Base-by-base conservation (phyloP, 1,140 invertebrate genomes). In the Calephelis nemesis region DNA sequence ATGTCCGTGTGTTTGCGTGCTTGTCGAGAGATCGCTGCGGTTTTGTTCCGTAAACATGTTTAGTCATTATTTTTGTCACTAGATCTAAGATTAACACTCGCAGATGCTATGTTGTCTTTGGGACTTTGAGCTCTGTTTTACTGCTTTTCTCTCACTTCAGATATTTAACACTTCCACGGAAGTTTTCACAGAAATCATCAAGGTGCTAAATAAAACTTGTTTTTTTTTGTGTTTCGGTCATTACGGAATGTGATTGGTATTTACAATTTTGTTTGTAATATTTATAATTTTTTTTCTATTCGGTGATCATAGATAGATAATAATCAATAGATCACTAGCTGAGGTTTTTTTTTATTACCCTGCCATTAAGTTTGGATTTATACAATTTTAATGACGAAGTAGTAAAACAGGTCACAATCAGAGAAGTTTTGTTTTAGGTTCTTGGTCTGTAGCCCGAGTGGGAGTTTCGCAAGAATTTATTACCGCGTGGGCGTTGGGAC, bases 51-150 rank as follows among this genome's bases (percentile, higher is more conserved):
- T 45, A 7, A 45, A 15, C 9, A 47, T 63, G 42, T 45, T 30
- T 54, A 54, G 50, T 54, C 50, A 19, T 54, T 54, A 54, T 30
- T 54, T 54, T 54, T 19, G 50, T 54, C 50, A 54, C 50, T 54
- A 54, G 50, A 54, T 54, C 15, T 54, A 54, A 54, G 50, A 15
- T 54, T 54, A n/a, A 54, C 13, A 54, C 50, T 54, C 50, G 50
- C 50, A 54, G 50, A 54, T 54, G 50, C 50, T 54, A 54, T 19
- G 50, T n/a, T 54, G 50, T 54, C 50, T 54, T 19, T 50, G 49
- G 50, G 13, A 19, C 50, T 54, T 52, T 54, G 50, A 19, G 8
- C 15, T 54, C 50, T 54, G 50, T 54, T 54, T 54, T 54, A 54
- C 50, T 54, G 19, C 50, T 54, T 54, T n/a, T 8, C 42, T 45